phyloP scores from a whole-genome alignment of 2,797 vertebrate genomes.

The Luscinia luscinia region DNA sequence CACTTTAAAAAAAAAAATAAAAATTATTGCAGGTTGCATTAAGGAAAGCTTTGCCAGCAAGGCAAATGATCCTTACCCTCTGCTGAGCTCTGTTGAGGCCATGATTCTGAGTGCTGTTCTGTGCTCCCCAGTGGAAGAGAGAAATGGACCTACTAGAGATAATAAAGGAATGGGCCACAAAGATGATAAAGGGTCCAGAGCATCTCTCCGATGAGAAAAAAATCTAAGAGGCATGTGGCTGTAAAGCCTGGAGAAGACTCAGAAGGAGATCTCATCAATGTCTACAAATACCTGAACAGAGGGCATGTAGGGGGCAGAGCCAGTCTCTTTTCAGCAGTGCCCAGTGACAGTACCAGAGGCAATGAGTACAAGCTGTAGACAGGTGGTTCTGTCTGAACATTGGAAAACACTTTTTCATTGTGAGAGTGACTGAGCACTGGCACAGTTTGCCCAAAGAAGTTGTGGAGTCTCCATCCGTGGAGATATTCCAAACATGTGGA shows the following conservation, averaged over 20 bases:
- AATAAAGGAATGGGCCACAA: background rate
- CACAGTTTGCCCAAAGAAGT: background rate
- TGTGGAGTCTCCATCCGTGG: background rate
- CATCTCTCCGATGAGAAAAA: background rate
- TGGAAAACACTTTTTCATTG: background rate
- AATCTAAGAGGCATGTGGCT: background rate
- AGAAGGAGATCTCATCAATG: background rate
- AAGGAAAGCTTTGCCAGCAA: background rate
- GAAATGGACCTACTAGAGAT: background rate
- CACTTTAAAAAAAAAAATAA: background rate
- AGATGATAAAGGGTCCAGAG: background rate
- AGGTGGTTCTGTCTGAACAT: background rate
- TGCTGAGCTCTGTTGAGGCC: background rate
- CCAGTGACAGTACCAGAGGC: background rate
- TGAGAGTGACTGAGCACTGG: background rate
- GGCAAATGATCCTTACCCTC: background rate
- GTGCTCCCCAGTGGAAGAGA: background rate
- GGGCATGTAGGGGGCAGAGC: rapidly evolving
- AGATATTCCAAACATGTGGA: background rate
- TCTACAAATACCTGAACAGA: background rate
- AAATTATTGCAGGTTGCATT: background rate
- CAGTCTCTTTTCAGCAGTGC: background rate
- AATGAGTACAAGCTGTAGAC: background rate
- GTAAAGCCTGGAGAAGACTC: background rate
- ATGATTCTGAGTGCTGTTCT: background rate